Evolutionary conservation across 2,888 invertebrate species (phyloP), one percentile per base, ranked within the genome.

Genomic region (Ypsolopha scabrella): DNA sequence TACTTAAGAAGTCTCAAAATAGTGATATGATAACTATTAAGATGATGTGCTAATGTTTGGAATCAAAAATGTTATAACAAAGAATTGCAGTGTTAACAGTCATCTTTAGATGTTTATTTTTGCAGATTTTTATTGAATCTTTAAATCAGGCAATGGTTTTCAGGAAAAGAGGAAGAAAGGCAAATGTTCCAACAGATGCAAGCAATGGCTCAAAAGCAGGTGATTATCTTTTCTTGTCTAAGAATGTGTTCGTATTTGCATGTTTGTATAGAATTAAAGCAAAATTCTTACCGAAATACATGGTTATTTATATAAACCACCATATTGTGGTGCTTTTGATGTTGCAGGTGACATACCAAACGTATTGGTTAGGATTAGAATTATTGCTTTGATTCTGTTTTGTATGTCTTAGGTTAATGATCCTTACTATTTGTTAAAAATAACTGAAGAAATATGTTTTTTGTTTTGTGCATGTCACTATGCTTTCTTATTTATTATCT

Each of bases 131-230:
- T 9, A 44, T 13, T 11, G 41, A 14, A 44, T 9, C 13, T 47
- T 34, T 49, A 38, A 34, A 35, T 41, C 44, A 46, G n/a, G 9
- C 1, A 51, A 69, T 58, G 60, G 64, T 60, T 83, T 80, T 81
- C 90, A 96, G 96, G 96, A 80, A 96, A 96, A 90, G 96, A 96
- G 87, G 96, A 96, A 87, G 96, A 96, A 88, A 90, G 96, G 67
- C 94, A 94, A 88, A 96, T 96, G 95, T 94, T 96, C 87, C 96
- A 96, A 88, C 96, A 96, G 88, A 96, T 96, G 95, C 96, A 96
- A 82, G 94, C 95, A 65, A 93, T 96, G 94, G 96, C 96, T 72
- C 96, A 96, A 85, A 96, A 96, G 89, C 96, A 96, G 95, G 96
- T 96, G 73, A 83, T 73, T 82, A 73, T 75, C 65, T 61, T 51